These are phyloP conservation scores for Colinus virginianus DNA, from an alignment of 2,113 vertebrate species.

Conservation along the genomic window DNA sequence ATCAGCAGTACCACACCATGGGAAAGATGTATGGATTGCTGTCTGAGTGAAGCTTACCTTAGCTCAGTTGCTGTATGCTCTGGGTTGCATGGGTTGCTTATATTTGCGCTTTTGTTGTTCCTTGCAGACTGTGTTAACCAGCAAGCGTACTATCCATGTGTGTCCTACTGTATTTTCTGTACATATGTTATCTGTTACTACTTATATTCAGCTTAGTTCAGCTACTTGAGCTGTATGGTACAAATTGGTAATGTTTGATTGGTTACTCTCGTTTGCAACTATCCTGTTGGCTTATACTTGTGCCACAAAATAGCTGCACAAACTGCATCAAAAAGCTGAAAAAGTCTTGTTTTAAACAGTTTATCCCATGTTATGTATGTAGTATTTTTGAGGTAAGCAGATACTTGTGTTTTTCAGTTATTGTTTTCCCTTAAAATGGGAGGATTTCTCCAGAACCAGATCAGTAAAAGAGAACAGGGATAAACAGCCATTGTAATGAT, in stretches of 20 bases:
- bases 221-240: neutral
- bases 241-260: neutral
- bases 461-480: neutral
- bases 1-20: neutral
- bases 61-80: neutral
- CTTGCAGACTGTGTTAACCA: neutral
- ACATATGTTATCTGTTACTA: neutral
- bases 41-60: neutral
- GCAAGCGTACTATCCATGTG: fast-evolving
- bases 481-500: neutral
- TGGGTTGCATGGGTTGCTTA: neutral
- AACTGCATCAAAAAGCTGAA: neutral
- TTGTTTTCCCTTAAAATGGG: neutral
- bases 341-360: neutral
- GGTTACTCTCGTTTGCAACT: neutral
- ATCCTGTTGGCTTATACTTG: neutral
- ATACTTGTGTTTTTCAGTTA: neutral
- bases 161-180: neutral
- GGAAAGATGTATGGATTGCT: neutral
- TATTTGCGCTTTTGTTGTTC: neutral
- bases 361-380: neutral
- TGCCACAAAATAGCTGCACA: neutral
- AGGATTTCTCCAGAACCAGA: neutral
- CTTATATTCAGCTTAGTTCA: neutral
- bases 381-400: neutral